Conservation (phyloP, 92 coral and sea anemone genomes). For the Zoanthus sociatus region DNA sequence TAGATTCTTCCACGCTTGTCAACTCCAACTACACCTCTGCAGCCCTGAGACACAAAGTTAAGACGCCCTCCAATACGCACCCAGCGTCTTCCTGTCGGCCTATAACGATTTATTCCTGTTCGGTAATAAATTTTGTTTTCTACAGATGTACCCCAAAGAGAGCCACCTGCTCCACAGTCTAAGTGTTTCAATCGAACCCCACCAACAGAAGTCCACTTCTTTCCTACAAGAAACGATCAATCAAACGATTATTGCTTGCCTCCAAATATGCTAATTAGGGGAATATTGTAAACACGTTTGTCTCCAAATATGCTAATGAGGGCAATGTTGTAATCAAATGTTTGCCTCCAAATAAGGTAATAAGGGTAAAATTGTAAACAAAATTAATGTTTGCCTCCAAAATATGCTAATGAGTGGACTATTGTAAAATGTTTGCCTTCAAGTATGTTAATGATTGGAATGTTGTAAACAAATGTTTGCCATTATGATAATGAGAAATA, state of each 20-base stretch:
- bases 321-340: no score
- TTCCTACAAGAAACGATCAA: neutral
- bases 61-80: constrained; percentile 44
- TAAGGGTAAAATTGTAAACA: no score
- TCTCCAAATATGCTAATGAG: neutral
- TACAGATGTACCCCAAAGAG: constrained; percentile 1
- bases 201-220: neutral
- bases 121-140: constrained; percentile 12
- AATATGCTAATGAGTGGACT: no score
- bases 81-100: constrained; percentile 43
- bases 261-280: neutral
- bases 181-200: constrained; percentile 27
- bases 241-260: neutral
- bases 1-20: constrained; percentile 17
- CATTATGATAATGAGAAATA: no score
- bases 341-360: neutral
- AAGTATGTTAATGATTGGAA: no score
- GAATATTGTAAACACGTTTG: neutral
- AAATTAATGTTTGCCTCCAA: no score
- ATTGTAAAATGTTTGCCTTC: no score
- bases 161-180: constrained; percentile 28
- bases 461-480: no score
- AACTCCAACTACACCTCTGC: constrained; percentile 31
- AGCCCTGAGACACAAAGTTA: constrained; percentile 29
- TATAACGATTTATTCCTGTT: constrained; percentile 32